A percentile compares a stretch with the other conserved stretches of the same genome.
Evolutionary conservation across 2,797 vertebrate genomes (phyloP).

Genomic region (Onychomys torridus): DNA sequence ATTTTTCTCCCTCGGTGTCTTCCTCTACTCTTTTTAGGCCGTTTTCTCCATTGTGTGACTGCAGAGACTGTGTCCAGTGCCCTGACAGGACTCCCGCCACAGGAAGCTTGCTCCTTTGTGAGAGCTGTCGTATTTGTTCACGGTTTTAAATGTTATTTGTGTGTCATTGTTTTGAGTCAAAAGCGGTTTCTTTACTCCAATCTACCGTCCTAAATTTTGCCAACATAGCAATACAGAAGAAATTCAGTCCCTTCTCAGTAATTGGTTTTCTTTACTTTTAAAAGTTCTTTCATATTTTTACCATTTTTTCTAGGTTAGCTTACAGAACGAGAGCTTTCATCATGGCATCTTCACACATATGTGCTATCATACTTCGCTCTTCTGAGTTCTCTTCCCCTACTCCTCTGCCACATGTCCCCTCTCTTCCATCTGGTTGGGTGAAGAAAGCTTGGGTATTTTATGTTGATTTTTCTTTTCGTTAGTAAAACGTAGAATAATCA

Average conservation of each 20-base stretch:
- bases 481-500: not conserved
- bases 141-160: not conserved
- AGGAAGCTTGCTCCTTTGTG: not conserved
- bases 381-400: not conserved
- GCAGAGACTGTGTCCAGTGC: not conserved
- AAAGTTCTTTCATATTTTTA: not conserved
- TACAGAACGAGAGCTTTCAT: not conserved
- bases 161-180: not conserved
- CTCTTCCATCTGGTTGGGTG: not conserved
- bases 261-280: not conserved
- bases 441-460: not conserved
- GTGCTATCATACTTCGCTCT: not conserved
- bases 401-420: not conserved
- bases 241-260: not conserved
- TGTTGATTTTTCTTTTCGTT: slow-evolving; percentile 10
- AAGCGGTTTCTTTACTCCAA: slow-evolving; percentile 19
- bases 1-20: not conserved
- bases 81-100: not conserved
- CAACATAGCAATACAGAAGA: not conserved
- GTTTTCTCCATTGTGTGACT: not conserved
- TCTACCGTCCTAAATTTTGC: slow-evolving; percentile 38
- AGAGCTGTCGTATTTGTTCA: not conserved
- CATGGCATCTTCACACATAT: not conserved
- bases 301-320: not conserved
- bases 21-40: not conserved